Conservation (phyloP, 2,797 vertebrate species). For the Silurus lanzhouensis region DNA sequence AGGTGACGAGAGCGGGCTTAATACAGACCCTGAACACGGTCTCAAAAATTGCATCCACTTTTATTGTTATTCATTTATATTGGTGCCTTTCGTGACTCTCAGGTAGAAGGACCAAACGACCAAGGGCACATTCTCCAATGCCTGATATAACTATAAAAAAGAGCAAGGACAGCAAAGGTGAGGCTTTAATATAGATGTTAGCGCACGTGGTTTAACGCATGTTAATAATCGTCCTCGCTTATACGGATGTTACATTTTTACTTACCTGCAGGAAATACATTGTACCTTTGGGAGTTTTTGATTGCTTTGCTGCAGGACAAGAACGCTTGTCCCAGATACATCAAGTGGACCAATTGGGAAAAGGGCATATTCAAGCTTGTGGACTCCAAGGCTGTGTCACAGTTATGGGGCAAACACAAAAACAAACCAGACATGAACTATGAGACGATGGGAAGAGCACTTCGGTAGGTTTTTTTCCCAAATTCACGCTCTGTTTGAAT, state of each 20-base stretch:
- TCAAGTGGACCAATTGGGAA: conserved; percentile 94
- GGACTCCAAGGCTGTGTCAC: conserved; percentile 95
- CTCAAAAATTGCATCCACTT: background rate
- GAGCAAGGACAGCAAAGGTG: conserved; percentile 95
- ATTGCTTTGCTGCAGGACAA: conserved; percentile 93
- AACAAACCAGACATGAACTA: conserved; percentile 99
- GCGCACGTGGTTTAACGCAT: background rate
- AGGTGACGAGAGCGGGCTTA: conserved; percentile 67
- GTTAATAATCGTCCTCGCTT: background rate
- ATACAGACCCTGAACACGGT: background rate
- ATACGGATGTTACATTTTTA: conserved; percentile 10
- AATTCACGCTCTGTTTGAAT: background rate
- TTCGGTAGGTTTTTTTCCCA: conserved; percentile 77
- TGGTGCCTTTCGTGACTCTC: conserved; percentile 50
- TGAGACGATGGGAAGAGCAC: conserved; percentile 96
- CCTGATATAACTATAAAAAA: conserved; percentile 92
- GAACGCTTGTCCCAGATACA: conserved; percentile 93
- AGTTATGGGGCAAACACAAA: conserved; percentile 96
- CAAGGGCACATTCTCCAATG: conserved; percentile 86
- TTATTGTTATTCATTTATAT: background rate
- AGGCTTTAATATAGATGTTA: conserved; percentile 21
- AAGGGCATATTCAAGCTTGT: conserved; percentile 96
- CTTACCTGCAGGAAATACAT: conserved; percentile 83
- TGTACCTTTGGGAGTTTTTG: conserved; percentile 97
- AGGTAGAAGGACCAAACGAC: conserved; percentile 84